Evolutionary conservation across 2,888 invertebrate species (phyloP).

Genomic region (Drosophila robusta): DNA sequence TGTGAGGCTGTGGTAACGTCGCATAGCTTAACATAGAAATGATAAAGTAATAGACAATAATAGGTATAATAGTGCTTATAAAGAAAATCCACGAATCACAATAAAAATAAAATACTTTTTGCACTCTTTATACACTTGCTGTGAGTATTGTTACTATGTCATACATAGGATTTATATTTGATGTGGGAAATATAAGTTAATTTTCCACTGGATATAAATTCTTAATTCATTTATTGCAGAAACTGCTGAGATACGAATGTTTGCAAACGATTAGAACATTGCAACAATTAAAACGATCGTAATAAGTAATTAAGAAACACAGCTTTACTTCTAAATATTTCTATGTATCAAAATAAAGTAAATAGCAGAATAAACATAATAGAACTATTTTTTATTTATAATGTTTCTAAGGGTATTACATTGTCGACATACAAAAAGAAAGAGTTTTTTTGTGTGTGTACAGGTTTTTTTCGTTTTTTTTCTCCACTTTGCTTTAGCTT

Average conservation of each 20-base stretch:
- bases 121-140: conserved; percentile 16
- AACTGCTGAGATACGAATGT: too few relatives aligned
- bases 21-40: conserved; percentile 71
- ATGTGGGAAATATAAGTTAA: too few relatives aligned
- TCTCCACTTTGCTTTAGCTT: background rate
- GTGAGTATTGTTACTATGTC: conserved; percentile 1
- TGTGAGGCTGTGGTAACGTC: conserved; percentile 30
- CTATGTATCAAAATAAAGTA: too few relatives aligned
- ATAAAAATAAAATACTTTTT: conserved; percentile 32
- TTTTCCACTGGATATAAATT: too few relatives aligned
- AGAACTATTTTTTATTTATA: too few relatives aligned
- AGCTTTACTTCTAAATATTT: too few relatives aligned
- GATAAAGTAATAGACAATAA: conserved; percentile 67
- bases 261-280: too few relatives aligned
- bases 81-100: conserved; percentile 46
- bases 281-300: too few relatives aligned
- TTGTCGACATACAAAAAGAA: background rate
- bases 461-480: background rate
- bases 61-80: conserved; percentile 47
- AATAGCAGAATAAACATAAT: too few relatives aligned
- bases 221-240: too few relatives aligned
- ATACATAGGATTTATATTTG: background rate
- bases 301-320: too few relatives aligned
- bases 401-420: background rate
- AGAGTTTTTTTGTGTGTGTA: background rate